These are phyloP conservation scores for Melanaphis sacchari DNA, from an alignment of 1,140 invertebrate genomes.

Conservation along the genomic window DNA sequence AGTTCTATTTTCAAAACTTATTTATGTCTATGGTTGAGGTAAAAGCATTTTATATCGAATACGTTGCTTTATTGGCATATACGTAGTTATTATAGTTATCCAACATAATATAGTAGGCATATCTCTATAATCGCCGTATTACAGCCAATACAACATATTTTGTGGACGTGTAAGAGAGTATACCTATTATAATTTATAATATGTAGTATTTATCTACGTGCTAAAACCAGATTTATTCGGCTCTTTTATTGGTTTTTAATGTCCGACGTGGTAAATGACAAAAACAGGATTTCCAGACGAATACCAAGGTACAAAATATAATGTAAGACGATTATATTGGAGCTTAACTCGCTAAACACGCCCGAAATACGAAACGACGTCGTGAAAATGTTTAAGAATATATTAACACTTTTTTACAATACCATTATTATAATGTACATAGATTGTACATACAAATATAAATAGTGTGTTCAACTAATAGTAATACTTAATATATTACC, in stretches of 20 bases:
- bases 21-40: too few relatives aligned
- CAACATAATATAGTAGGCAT: too few relatives aligned
- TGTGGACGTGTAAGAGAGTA: too few relatives aligned
- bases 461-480: background rate
- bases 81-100: background rate
- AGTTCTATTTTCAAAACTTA: too few relatives aligned
- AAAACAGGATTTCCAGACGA: conserved; percentile 34
- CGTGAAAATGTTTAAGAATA: background rate
- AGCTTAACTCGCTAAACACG: background rate
- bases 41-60: too few relatives aligned
- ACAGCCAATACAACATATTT: background rate
- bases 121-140: conserved; percentile 1
- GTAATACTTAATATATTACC: background rate
- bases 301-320: background rate
- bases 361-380: background rate
- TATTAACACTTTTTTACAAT: background rate
- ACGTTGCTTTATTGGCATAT: conserved; percentile 15
- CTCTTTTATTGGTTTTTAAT: conserved; percentile 50
- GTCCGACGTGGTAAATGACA: conserved; percentile 15
- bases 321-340: conserved; percentile 33
- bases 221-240: conserved; percentile 43
- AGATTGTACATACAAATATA: background rate
- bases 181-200: background rate
- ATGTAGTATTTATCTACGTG: conserved; percentile 13
- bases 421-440: background rate